A percentile compares a stretch with the other conserved stretches of the same genome.
phyloP scores from a whole-genome alignment of 53 echinoderm and acorn worm genomes.

The Paracentrotus lividus region DNA sequence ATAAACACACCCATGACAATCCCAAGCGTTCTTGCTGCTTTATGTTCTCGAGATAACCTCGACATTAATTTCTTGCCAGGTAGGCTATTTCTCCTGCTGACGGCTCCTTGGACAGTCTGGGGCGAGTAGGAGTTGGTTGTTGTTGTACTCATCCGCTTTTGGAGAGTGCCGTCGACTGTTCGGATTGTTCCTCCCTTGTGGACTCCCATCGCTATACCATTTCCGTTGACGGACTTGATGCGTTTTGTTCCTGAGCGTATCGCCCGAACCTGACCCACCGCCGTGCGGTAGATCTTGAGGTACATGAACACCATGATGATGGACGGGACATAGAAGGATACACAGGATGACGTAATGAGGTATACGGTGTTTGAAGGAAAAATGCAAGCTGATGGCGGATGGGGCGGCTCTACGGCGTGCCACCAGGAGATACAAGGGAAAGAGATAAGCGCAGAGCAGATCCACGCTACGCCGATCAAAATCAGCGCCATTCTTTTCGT shows the following conservation, averaged over 20 bases:
- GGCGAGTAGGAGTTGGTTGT: constrained; percentile 4
- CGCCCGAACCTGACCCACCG: constrained; percentile 83
- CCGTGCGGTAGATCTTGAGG: constrained; percentile 88
- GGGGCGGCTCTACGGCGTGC: constrained; percentile 84
- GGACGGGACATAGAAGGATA: constrained; percentile 96
- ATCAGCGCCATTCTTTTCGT: constrained; percentile 79
- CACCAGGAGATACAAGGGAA: constrained; percentile 98
- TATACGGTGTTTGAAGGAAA: constrained; percentile 89
- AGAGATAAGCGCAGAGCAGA: constrained; percentile 89
- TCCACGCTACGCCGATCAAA: constrained; percentile 87
- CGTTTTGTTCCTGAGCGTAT: constrained; percentile 85
- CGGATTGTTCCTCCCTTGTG: constrained; percentile 83
- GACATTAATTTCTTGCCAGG: constrained; percentile 66
- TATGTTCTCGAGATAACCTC: constrained; percentile 74
- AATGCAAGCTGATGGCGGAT: constrained; percentile 76
- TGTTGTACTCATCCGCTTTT: constrained; percentile 23
- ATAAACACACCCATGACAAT: constrained; percentile 99
- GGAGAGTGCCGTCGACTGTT: background rate
- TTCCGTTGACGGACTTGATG: constrained; percentile 72
- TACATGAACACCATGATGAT: constrained; percentile 92
- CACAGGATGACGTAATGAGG: constrained; percentile 88
- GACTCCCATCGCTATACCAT: constrained; percentile 83
- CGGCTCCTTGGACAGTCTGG: constrained; percentile 30
- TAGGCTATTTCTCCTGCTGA: constrained; percentile 20
- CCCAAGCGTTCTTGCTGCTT: constrained; percentile 78